Evolutionary conservation across 64 coral and sea anemone genomes (phyloP), one percentile per base, ranked within the genome.

Genomic region (Orbicella faveolata): DNA sequence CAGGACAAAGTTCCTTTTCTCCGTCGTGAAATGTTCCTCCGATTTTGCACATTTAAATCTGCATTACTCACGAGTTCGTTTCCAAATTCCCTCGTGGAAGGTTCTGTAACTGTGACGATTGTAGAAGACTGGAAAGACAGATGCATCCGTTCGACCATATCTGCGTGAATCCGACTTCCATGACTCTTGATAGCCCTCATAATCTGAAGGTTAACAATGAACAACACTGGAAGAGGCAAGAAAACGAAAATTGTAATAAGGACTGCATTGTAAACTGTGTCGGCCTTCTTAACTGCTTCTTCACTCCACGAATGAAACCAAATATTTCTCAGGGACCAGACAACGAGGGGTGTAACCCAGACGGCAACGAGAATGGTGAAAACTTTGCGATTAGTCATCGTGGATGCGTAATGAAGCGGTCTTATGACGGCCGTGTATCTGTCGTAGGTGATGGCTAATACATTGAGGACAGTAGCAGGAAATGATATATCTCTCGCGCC

Each of bases 391-490:
- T 72, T 90, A 0, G 89, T 83, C 79, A 90, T 90, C 33, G 79
- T 90, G 9, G 89, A 44, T 41, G 64, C 37, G 52, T 90, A 90
- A 61, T 78, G 51, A 15, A 90, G 67, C 20, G 89, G 89, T 23
- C 79, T 48, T 13, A 90, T 52, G 0, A 90, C 89, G 4, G 89
- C 89, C 3, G 52, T 68, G 63, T 90, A 52, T 34, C 89, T 74
- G 52, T 90, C 89, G 51, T 90, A 90, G 6, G 89, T 90, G 10
- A 83, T 90, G 30, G 79, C 89, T 0, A 90, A 6, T 39, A 90
- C 21, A 70, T 90, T 90, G 0, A 90, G 57, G 0, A 83, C 18
- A 0, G 80, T 80, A 0, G 48, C 66, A n/a, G 79, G 48, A 30
- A 90, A 90, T 20, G 89, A 63, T 1, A 90, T 83, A 66, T 83